These are phyloP conservation scores for Heliconius eleuchia DNA, from an alignment of 1,140 invertebrate genomes.

Conservation along the genomic window DNA sequence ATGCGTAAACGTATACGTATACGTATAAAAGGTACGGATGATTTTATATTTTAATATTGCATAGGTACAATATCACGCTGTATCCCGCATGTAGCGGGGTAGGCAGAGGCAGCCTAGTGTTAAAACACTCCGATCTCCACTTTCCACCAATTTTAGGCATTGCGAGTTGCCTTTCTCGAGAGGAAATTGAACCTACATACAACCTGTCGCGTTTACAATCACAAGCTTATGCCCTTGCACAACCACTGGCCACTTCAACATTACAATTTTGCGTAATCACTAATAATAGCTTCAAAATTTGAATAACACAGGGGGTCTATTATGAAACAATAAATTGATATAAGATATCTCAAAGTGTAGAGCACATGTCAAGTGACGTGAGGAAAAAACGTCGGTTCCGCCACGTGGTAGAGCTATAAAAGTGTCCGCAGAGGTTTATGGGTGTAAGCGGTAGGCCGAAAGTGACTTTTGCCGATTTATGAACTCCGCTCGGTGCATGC, in stretches of 20 bases:
- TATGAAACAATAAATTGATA: slow-evolving; percentile 77
- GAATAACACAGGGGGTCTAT: slow-evolving; percentile 63
- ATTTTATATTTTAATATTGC: no score
- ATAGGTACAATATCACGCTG: no score
- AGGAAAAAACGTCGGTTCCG: slow-evolving; percentile 71
- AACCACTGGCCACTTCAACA: not conserved
- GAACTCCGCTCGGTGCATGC: slow-evolving; percentile 70
- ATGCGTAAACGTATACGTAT: no score
- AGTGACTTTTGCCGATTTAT: slow-evolving; percentile 73
- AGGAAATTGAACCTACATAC: no score
- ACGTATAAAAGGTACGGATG: not conserved
- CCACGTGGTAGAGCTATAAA: slow-evolving; percentile 79
- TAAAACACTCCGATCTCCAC: no score
- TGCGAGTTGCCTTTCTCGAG: no score
- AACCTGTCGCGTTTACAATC: no score
- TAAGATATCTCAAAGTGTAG: slow-evolving; percentile 57
- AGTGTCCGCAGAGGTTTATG: slow-evolving; percentile 79
- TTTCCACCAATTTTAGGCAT: no score
- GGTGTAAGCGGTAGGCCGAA: slow-evolving; percentile 75
- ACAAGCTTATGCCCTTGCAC: no score
- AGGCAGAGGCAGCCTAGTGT: no score
- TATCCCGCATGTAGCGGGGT: no score
- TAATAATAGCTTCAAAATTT: slow-evolving; percentile 24
- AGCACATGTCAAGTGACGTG: slow-evolving; percentile 77
- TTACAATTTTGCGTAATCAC: slow-evolving; percentile 20